Evolutionary conservation across 1,140 invertebrate species (phyloP).

Genomic region (Drosophila equinoxialis): DNA sequence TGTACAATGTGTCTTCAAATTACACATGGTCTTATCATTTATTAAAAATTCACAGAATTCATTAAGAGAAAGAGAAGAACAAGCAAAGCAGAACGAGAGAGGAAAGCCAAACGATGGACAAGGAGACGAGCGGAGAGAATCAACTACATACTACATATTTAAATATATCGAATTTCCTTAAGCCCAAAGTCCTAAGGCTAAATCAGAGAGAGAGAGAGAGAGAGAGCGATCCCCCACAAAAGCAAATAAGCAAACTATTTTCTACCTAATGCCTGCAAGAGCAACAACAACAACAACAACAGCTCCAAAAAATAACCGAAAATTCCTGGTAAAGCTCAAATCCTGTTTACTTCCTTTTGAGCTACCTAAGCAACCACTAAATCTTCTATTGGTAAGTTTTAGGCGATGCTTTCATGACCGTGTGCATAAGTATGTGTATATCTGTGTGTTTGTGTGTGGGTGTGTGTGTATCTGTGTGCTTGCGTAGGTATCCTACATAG

Average conservation of each 20-base stretch:
- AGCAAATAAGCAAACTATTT: slow-evolving; percentile 61
- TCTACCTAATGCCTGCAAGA: slow-evolving; percentile 54
- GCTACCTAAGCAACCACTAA: slow-evolving; percentile 75
- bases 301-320: slow-evolving; percentile 16
- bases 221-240: slow-evolving; percentile 22
- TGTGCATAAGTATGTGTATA: slow-evolving; percentile 20
- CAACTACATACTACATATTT: slow-evolving; percentile 69
- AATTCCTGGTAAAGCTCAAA: slow-evolving; percentile 73
- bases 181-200: slow-evolving; percentile 44
- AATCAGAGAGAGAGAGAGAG: slow-evolving; percentile 29
- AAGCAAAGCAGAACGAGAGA: slow-evolving; percentile 14
- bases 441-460: background rate
- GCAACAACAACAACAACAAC: slow-evolving; percentile 43
- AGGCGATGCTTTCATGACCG: slow-evolving; percentile 54
- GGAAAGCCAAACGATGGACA: background rate
- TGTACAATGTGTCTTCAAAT: slow-evolving; percentile 74
- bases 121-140: slow-evolving; percentile 16
- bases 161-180: slow-evolving; percentile 73
- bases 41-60: slow-evolving; percentile 71
- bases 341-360: slow-evolving; percentile 76
- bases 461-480: slow-evolving; percentile 24
- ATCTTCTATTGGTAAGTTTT: slow-evolving; percentile 70
- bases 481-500: slow-evolving; percentile 41
- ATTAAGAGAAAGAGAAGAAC: slow-evolving; percentile 55
- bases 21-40: slow-evolving; percentile 71